Percentiles rank a stretch among this genome's conserved stretches.
Conservation (phyloP, 2,888 invertebrate species). For the Charanyca ferruginea region DNA sequence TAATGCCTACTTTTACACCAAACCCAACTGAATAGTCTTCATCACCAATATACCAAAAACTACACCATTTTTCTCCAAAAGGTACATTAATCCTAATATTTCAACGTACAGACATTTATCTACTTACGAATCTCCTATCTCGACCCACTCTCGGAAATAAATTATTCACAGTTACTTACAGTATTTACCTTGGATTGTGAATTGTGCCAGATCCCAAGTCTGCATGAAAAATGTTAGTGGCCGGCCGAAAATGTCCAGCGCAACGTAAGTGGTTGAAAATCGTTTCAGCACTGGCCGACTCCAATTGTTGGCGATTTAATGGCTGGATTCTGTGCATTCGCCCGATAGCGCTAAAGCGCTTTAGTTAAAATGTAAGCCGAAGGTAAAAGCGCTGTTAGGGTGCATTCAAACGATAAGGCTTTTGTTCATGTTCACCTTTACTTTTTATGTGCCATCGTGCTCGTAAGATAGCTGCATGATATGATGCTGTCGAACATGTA, state of each 20-base stretch:
- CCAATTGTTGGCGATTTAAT: slow-evolving; percentile 74
- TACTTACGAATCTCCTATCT: slow-evolving; percentile 62
- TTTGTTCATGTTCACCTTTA: slow-evolving; percentile 61
- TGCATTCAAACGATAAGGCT: slow-evolving; percentile 67
- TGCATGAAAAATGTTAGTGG: slow-evolving; percentile 75
- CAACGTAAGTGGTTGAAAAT: slow-evolving; percentile 76
- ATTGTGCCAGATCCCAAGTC: slow-evolving; percentile 65
- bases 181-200: slow-evolving; percentile 58
- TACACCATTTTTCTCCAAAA: slow-evolving; percentile 43
- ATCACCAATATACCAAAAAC: slow-evolving; percentile 29
- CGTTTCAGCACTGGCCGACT: slow-evolving; percentile 71
- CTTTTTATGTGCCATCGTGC: slow-evolving; percentile 55
- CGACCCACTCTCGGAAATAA: slow-evolving; percentile 62
- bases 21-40: not conserved
- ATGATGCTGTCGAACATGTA: slow-evolving; percentile 59
- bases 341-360: slow-evolving; percentile 65
- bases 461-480: slow-evolving; percentile 59
- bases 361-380: slow-evolving; percentile 68
- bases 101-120: slow-evolving; percentile 62
- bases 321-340: slow-evolving; percentile 68
- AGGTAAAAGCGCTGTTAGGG: slow-evolving; percentile 66
- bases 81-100: slow-evolving; percentile 61
- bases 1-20: not conserved
- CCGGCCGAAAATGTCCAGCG: slow-evolving; percentile 69
- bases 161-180: slow-evolving; percentile 61